A percentile compares a stretch with the other conserved stretches of the same genome.
These are phyloP conservation scores for Linnaemya vulpina DNA, from an alignment of 2,888 invertebrate species.

Conservation along the genomic window DNA sequence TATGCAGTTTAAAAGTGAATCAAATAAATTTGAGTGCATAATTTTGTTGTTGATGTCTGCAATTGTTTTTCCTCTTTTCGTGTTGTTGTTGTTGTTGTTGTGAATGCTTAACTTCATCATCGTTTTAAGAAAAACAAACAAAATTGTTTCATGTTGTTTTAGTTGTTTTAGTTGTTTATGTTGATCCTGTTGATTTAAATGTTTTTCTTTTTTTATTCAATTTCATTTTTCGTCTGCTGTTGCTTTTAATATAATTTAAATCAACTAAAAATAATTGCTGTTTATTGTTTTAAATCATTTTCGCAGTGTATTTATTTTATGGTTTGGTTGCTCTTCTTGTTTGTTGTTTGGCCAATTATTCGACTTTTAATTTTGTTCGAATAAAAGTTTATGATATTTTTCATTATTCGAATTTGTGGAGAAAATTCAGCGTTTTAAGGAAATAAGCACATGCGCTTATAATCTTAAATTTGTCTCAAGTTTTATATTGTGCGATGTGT, in stretches of 20 bases:
- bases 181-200: background rate
- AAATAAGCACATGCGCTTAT: too few relatives aligned
- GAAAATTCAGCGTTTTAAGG: too few relatives aligned
- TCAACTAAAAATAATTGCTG: conserved; percentile 38
- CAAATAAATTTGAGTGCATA: conserved; percentile 11
- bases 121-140: background rate
- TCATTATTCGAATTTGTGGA: background rate
- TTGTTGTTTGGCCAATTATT: background rate
- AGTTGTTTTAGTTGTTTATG: conserved; percentile 3
- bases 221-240: background rate
- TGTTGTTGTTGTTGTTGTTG: conserved; percentile 8
- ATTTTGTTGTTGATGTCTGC: conserved; percentile 2
- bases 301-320: conserved; percentile 4
- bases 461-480: too few relatives aligned
- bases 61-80: background rate
- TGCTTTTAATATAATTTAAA: conserved; percentile 24
- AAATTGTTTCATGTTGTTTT: conserved; percentile 22
- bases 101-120: background rate
- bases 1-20: conserved; percentile 26
- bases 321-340: background rate
- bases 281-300: conserved; percentile 47
- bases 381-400: background rate
- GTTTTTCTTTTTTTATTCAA: conserved; percentile 2
- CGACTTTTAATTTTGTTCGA: background rate
- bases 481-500: too few relatives aligned